Conservation (phyloP, 2,113 vertebrate genomes). For the Amphiprion ocellaris region DNA sequence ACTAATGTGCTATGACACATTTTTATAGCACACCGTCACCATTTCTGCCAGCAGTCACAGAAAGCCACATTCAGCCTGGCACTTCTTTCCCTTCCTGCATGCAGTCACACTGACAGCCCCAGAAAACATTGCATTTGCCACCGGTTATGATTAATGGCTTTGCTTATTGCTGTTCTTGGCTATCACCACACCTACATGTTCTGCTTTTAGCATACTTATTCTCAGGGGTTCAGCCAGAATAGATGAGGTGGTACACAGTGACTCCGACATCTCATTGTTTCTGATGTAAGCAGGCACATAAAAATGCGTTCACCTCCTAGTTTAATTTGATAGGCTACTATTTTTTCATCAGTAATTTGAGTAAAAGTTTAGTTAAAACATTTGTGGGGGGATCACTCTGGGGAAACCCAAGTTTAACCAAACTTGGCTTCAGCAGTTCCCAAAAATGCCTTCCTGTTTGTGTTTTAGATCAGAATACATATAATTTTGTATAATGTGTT, state of each 20-base stretch:
- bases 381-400: background rate
- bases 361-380: background rate
- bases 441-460: background rate
- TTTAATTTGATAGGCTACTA: background rate
- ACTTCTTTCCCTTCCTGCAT: constrained; percentile 40
- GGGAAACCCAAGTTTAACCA: too few relatives aligned
- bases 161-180: constrained; percentile 71
- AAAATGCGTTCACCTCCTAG: background rate
- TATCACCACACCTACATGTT: constrained; percentile 60
- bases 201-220: constrained; percentile 57
- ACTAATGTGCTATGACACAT: constrained; percentile 69
- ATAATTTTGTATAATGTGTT: background rate
- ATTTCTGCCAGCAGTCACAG: constrained; percentile 58
- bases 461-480: background rate
- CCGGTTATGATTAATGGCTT: constrained; percentile 77
- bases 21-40: constrained; percentile 56
- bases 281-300: background rate
- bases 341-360: background rate
- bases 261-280: constrained; percentile 22
- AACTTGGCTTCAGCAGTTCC: too few relatives aligned
- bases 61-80: constrained; percentile 62
- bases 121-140: constrained; percentile 64
- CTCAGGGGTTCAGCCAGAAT: constrained; percentile 38
- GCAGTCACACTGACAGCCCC: constrained; percentile 57
- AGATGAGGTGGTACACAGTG: constrained; percentile 15